Base-by-base conservation (phyloP, 2,888 invertebrate genomes). In the Dasypolia templi region DNA sequence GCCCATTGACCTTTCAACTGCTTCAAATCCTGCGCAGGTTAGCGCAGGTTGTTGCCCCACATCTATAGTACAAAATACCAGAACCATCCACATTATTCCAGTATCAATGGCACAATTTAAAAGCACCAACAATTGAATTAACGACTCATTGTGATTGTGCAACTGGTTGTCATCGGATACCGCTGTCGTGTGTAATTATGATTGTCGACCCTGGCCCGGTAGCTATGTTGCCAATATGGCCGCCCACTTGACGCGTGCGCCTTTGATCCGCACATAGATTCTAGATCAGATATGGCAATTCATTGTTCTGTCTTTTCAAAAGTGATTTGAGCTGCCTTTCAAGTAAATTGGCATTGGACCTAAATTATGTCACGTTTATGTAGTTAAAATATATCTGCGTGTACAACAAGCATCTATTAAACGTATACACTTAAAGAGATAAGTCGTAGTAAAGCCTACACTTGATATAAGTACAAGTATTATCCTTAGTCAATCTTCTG, bases 141-240 rank as follows among this genome's bases (percentile, higher is more conserved):
- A 75, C 67, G 64, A 77, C 32, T 79, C 82, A 83, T 85, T 87
- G 79, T 85, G 65, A 84, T 89, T 86, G 87, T 86, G 87, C 84
- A 87, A 87, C 77, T 75, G 63, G 86, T 87, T 91, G 90, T 87
- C 91, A 89, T 89, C 88, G 88, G 89, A 89, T 86, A 90, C 74
- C 82, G 68, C 84, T 81, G 84, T 78, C 81, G 84, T 87, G 75
- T 90, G 89, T 86, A 85, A 89, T 88, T 88, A 89, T 87, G 87
- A 89, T 86, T 86, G 87, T 77, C 79, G 89, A 86, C 91, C 91
- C 88, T 92, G 91, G 88, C 90, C 88, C 87, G 85, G 87, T 80
- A 85, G 90, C 91, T 89, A 89, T 89, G 80, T 90, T 90, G 86
- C 80, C 87, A 89, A 87, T 81, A 89, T 89, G 89, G 90, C 89